Percentiles rank a stretch among this genome's conserved stretches.
These are phyloP conservation scores for Isotomurus palustris DNA, from an alignment of 2,888 invertebrate genomes.

Conservation along the genomic window DNA sequence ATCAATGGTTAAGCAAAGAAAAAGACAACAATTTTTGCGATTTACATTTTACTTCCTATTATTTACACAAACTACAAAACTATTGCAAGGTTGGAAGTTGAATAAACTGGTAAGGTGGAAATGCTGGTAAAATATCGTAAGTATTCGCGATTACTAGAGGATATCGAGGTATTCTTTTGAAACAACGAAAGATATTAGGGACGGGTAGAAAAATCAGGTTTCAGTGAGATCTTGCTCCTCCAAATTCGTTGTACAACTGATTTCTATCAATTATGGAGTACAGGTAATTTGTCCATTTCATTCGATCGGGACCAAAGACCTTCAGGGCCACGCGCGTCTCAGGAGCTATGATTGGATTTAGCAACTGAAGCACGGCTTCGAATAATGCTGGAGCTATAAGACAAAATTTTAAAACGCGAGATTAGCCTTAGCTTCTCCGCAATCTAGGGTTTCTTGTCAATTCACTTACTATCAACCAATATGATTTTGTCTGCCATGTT, in stretches of 20 bases:
- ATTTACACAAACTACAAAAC: too few species aligned
- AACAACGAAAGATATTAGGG: too few species aligned
- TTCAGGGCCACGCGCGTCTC: constrained; percentile 29
- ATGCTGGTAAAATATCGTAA: too few species aligned
- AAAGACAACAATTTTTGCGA: too few species aligned
- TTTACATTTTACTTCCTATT: too few species aligned
- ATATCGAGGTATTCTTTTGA: too few species aligned
- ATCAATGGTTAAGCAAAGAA: too few species aligned
- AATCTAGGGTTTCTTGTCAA: not conserved
- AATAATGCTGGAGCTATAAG: constrained; percentile 19
- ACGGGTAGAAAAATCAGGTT: not conserved
- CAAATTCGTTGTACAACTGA: constrained; percentile 24
- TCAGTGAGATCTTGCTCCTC: constrained; percentile 20
- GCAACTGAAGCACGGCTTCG: constrained; percentile 20
- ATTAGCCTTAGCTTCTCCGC: not conserved
- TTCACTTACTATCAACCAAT: constrained; percentile 23
- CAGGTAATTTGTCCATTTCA: constrained; percentile 22
- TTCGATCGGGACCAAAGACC: constrained; percentile 22
- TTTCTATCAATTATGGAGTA: constrained; percentile 17
- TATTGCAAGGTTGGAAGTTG: too few species aligned
- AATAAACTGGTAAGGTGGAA: too few species aligned
- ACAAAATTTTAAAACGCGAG: not conserved
- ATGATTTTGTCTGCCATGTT: constrained; percentile 28
- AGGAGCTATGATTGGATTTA: constrained; percentile 31
- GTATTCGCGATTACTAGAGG: too few species aligned